Evolutionary conservation across 2,797 vertebrate species (phyloP).

Genomic region (Spinus olivaceus): DNA sequence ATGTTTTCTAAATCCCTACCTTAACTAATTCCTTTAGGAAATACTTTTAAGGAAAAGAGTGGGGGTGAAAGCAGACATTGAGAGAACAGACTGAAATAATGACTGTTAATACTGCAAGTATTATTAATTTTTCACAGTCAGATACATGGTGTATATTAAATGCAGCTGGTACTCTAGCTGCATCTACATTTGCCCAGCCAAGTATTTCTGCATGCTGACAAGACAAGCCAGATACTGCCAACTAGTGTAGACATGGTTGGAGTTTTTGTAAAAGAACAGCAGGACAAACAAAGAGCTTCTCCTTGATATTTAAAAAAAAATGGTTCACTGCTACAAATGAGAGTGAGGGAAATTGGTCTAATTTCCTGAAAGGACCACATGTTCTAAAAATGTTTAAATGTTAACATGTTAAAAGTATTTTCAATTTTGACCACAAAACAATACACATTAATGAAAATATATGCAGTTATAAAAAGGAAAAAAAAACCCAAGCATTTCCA

Average conservation of each 20-base stretch:
- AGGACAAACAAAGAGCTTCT: constrained; percentile 50
- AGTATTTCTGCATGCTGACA: neutral
- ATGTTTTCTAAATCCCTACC: neutral
- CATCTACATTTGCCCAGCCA: neutral
- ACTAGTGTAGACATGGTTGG: neutral
- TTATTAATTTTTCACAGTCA: neutral
- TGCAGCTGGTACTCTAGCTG: neutral
- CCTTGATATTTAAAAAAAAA: constrained; percentile 55
- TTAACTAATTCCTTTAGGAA: neutral
- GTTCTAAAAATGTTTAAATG: constrained; percentile 47
- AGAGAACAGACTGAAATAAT: neutral
- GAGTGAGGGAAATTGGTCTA: neutral
- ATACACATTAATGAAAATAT: neutral
- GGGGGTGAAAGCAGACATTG: neutral
- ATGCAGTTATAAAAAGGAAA: neutral
- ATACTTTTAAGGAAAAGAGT: neutral
- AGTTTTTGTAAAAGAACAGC: constrained; percentile 37
- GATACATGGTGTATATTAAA: neutral
- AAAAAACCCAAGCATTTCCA: neutral
- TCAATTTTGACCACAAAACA: neutral
- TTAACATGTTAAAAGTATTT: neutral
- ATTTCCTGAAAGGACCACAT: constrained; percentile 22
- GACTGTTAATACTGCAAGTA: neutral
- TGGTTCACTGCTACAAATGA: constrained; percentile 30
- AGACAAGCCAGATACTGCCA: constrained; percentile 35